Base-by-base conservation (phyloP, 2,888 invertebrate genomes). In the Drosophila austrosaltans region DNA sequence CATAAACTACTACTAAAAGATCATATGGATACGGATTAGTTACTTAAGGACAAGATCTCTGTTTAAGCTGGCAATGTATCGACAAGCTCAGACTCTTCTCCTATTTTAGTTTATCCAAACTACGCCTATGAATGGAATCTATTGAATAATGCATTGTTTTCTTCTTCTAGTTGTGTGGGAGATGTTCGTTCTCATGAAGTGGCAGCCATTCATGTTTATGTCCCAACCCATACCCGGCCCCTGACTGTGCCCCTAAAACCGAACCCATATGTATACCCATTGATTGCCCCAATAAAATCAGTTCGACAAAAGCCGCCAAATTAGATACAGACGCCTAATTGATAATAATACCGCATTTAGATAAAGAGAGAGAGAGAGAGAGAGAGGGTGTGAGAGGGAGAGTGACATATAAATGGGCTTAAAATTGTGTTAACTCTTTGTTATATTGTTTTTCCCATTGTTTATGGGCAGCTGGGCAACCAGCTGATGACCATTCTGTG, bases 311-410 rank as follows among this genome's bases (percentile, higher is more conserved):
- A 63, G 56, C 40, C 63, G 39, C 40, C 56, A 77, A 79, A 84
- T 88, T 87, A 81, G 89, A 79, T 75, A 71, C 48, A 60, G 63
- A 48, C 62, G 68, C 75, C 88, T 89, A 88, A 88, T 88, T 87
- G 88, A 82, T 89, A 82, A 88, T 88, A 87, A 88, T 88, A 73
- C 76, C 76, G 71, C 77, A 79, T 76, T 87, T 88, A 81, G 72
- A 62, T 70, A 36, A 2, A 36, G 36, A 44, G 44, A 2, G 20
- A 8, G 44, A 20, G 16, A 20, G 2, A 8, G 44, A 44, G 44
- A 20, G 44, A n/a, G 6, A 22, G 16, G 16, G 44, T 3, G n/a
- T 6, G 2, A 20, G 44, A 8, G 22, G 3, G 22, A 10, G 20
- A 48, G 20, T 3, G 22, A n/a, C 8, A 10, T 10, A 16, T 20